Percentiles rank a stretch among this genome's conserved stretches.
phyloP scores from a whole-genome alignment of 2,797 vertebrate genomes.

The Margarornis squamiger region DNA sequence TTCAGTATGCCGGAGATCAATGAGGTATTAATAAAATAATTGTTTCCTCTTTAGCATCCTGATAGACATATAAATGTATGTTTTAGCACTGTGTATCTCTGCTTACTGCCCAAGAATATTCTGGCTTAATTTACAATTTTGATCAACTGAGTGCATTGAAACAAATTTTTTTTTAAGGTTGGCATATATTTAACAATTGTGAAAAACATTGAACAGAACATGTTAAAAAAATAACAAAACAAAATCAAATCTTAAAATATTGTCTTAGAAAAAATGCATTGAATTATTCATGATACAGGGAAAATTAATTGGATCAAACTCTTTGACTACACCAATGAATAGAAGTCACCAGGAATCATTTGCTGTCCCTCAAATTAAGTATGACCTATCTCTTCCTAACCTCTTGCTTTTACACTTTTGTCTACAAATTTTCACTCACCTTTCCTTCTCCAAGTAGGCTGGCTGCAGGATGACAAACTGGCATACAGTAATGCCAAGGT shows the following conservation, averaged over 20 bases:
- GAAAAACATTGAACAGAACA: background rate
- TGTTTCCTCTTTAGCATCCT: background rate
- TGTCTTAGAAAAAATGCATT: background rate
- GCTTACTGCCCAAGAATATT: background rate
- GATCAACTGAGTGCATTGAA: background rate
- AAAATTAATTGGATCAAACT: background rate
- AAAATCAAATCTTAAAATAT: background rate
- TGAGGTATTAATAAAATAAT: conserved; percentile 54
- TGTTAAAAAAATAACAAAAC: background rate
- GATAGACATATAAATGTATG: background rate
- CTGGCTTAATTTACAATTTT: conserved; percentile 72
- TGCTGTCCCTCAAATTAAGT: background rate
- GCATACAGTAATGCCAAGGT: background rate
- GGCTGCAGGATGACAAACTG: background rate
- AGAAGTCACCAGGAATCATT: background rate
- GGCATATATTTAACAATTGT: background rate
- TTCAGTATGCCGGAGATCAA: conserved; percentile 7
- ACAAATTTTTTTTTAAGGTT: background rate
- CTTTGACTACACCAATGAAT: background rate
- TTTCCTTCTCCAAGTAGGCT: background rate
- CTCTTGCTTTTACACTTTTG: background rate
- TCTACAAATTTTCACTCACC: background rate
- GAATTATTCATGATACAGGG: background rate
- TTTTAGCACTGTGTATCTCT: background rate
- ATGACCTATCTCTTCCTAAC: background rate